Evolutionary conservation across 2,797 vertebrate species (phyloP).

Genomic region (Echeneis naucrates): DNA sequence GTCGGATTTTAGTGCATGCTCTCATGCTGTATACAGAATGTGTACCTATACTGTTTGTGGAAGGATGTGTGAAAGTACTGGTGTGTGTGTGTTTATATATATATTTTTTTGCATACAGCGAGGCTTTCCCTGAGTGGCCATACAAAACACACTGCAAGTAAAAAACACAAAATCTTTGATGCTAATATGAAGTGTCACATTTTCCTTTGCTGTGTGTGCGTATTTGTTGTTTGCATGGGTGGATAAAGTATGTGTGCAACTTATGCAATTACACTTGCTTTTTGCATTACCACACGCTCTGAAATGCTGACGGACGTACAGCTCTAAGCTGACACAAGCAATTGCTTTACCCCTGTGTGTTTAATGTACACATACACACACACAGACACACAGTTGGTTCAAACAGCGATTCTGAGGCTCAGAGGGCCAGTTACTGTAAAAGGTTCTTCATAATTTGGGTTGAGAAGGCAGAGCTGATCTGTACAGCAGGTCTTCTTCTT

Average conservation of each 20-base stretch:
- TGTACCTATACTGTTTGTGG: not conserved
- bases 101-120: slow-evolving; percentile 46
- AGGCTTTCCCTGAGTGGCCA: slow-evolving; percentile 62
- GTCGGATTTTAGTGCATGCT: slow-evolving; percentile 1
- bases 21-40: slow-evolving; percentile 11
- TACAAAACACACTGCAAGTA: slow-evolving; percentile 51
- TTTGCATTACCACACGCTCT: slow-evolving; percentile 50
- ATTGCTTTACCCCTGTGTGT: slow-evolving; percentile 38
- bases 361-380: slow-evolving; percentile 35
- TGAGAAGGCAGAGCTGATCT: slow-evolving; percentile 63
- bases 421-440: slow-evolving; percentile 61
- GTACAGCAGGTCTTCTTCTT: slow-evolving; percentile 45
- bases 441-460: slow-evolving; percentile 68
- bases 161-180: slow-evolving; percentile 73
- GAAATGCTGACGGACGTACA: slow-evolving; percentile 69
- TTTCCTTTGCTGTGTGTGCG: slow-evolving; percentile 56
- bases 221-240: slow-evolving; percentile 43
- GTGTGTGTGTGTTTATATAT: slow-evolving; percentile 42
- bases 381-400: slow-evolving; percentile 41
- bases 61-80: not conserved
- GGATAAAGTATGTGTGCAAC: slow-evolving; percentile 57
- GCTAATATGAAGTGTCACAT: slow-evolving; percentile 73
- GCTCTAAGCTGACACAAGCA: slow-evolving; percentile 70
- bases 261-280: slow-evolving; percentile 72
- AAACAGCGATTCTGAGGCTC: slow-evolving; percentile 42